Evolutionary conservation across 1,140 invertebrate genomes (phyloP).

Genomic region (Camponotus floridanus): DNA sequence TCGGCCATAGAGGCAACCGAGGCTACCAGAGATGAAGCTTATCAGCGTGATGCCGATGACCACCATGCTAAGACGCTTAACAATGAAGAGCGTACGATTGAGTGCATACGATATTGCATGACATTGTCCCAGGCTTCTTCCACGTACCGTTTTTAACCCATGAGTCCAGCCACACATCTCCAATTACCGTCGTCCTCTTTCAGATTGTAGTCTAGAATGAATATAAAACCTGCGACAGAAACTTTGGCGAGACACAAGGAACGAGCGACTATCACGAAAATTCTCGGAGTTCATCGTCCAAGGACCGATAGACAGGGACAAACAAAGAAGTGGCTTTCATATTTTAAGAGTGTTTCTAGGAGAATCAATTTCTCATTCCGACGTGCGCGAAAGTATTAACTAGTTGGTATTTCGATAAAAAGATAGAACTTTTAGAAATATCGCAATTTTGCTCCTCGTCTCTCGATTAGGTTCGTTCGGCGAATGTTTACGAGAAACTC

Average conservation of each 20-base stretch:
- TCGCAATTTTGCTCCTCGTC: neutral
- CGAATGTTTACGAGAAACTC: slow-evolving; percentile 17
- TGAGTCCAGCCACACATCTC: slow-evolving; percentile 49
- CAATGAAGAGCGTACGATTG: neutral
- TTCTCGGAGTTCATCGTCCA: slow-evolving; percentile 28
- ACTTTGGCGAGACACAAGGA: slow-evolving; percentile 25
- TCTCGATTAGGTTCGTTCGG: slow-evolving; percentile 13
- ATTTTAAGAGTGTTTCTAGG: slow-evolving; percentile 59
- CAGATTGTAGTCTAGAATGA: neutral
- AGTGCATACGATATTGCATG: neutral
- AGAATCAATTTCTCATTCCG: slow-evolving; percentile 65
- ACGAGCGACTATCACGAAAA: slow-evolving; percentile 52
- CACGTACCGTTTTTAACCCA: slow-evolving; percentile 50
- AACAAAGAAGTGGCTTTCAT: neutral
- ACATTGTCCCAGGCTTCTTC: slow-evolving; percentile 64
- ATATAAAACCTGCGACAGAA: slow-evolving; percentile 25
- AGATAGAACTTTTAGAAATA: slow-evolving; percentile 51
- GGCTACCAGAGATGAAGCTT: neutral
- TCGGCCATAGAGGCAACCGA: neutral
- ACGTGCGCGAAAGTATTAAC: slow-evolving; percentile 52
- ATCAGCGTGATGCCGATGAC: neutral
- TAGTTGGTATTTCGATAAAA: slow-evolving; percentile 68
- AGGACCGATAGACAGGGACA: neutral
- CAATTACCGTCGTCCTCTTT: slow-evolving; percentile 57
- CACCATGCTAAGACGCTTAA: neutral